Base-by-base conservation (phyloP, 2,113 vertebrate genomes). In the Elephantulus edwardii region DNA sequence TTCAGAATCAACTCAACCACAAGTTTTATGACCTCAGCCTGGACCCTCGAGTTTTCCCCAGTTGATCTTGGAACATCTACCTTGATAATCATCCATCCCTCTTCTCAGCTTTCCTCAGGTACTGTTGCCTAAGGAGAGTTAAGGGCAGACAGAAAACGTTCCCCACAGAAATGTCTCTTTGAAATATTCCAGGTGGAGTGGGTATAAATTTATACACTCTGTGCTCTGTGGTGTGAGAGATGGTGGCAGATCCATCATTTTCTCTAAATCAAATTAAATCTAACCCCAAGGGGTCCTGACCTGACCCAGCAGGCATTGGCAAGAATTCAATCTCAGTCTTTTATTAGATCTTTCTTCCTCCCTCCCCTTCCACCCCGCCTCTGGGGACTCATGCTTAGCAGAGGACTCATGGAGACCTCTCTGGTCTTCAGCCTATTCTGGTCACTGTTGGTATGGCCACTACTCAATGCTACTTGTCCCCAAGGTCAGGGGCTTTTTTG, bases 261-360 rank as follows among this genome's bases (percentile, higher is more conserved):
- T 72, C 64, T 92, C 87, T 85, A 50, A 77, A 44, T 72, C 42
- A 71, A 20, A n/a, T 82, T 70, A 74, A 84, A 20, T 71, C 58
- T 54, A 50, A 88, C n/a, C 56, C 6, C 9, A 62, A 78, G 60
- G 38, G 44, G 8, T 42, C 48, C 48, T 75, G 68, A 64, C 35
- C 38, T 50, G 48, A 38, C 24, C 56, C 10, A 16, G 20, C 74
- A 46, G 44, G 56, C 48, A 52, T 9, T 66, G 26, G n/a, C 50
- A 54, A 20, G 80, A 56, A 88, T 24, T 64, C 78, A 4, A 2
- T 70, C 62, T 81, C 56, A 35, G 38, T 11, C 30, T 58, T 56
- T 38, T 2, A 19, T 42, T 22, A 56, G 4, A 33, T 16, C 24
- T 62, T 52, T 16, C 24, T 62, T 52, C 56, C 6, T 56, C 22